Conservation (phyloP, 2,797 vertebrate genomes). For the Acestrorhynchus altus region DNA sequence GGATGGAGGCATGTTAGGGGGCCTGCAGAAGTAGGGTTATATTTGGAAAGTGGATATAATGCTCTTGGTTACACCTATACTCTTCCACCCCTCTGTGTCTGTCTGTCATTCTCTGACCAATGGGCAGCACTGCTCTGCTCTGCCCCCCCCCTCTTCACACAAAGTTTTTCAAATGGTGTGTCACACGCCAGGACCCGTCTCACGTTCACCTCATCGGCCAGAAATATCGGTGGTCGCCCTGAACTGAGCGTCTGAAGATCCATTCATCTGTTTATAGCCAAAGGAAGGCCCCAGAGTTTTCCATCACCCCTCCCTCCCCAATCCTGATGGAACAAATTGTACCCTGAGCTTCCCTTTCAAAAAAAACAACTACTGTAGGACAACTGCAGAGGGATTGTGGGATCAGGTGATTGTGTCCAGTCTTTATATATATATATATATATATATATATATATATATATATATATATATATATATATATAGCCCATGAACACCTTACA, state of each 20-base stretch:
- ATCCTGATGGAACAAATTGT: slow-evolving; percentile 28
- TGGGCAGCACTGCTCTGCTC: slow-evolving; percentile 12
- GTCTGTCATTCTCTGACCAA: slow-evolving; percentile 54
- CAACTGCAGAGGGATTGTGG: slow-evolving; percentile 17
- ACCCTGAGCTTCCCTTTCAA: neutral
- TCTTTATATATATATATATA: slow-evolving; percentile 15
- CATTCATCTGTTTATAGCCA: slow-evolving; percentile 32
- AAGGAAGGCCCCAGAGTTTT: slow-evolving; percentile 21
- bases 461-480: too few species aligned
- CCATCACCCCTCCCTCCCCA: slow-evolving; percentile 11
- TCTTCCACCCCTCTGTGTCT: slow-evolving; percentile 46
- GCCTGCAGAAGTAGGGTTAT: slow-evolving; percentile 35
- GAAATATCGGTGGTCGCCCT: slow-evolving; percentile 47
- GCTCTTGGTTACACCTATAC: slow-evolving; percentile 31
- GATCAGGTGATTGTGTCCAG: slow-evolving; percentile 21
- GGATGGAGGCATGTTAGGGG: slow-evolving; percentile 12
- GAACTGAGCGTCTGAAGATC: slow-evolving; percentile 25
- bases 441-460: too few species aligned
- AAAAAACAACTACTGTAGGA: slow-evolving; percentile 33
- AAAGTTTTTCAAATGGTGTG: slow-evolving; percentile 40
- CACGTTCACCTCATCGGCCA: slow-evolving; percentile 30
- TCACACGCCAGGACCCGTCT: slow-evolving; percentile 25
- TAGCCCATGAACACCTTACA: too few species aligned
- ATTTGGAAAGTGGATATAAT: slow-evolving; percentile 52
- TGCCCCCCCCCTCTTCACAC: slow-evolving; percentile 21